phyloP scores from a whole-genome alignment of 2,797 vertebrate species.

The Loris lydekkerianus region DNA sequence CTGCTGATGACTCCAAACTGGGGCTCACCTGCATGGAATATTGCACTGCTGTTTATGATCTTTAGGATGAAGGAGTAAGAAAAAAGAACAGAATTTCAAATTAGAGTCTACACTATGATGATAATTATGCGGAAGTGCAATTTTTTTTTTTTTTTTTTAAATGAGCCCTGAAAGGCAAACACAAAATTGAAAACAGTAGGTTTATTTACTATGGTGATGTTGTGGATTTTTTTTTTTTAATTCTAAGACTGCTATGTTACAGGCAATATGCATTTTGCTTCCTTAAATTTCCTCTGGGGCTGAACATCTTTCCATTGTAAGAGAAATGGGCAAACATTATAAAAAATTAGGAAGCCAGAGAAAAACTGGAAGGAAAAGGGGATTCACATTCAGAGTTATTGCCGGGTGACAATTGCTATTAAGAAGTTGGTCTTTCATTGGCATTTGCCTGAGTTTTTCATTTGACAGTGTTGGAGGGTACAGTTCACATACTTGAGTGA shows the following conservation, averaged over 20 bases:
- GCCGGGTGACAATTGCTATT: not conserved
- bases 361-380: not conserved
- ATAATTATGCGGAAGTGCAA: not conserved
- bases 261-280: not conserved
- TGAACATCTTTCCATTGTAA: not conserved
- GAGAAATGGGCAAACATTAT: not conserved
- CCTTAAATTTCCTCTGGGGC: not conserved
- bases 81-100: not conserved
- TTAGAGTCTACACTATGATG: fast-evolving
- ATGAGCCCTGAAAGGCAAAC: not conserved
- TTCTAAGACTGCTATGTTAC: not conserved
- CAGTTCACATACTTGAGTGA: not conserved
- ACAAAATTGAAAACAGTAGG: not conserved
- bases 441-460: not conserved
- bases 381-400: not conserved
- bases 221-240: not conserved
- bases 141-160: not conserved
- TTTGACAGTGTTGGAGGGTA: not conserved
- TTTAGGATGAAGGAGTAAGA: not conserved
- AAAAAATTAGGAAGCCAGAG: not conserved
- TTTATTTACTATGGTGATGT: not conserved
- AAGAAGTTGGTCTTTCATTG: not conserved
- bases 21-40: fast-evolving
- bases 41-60: not conserved
- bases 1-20: fast-evolving